Conservation (phyloP, 1,140 invertebrate species). For the Leptonema lineaticorne region DNA sequence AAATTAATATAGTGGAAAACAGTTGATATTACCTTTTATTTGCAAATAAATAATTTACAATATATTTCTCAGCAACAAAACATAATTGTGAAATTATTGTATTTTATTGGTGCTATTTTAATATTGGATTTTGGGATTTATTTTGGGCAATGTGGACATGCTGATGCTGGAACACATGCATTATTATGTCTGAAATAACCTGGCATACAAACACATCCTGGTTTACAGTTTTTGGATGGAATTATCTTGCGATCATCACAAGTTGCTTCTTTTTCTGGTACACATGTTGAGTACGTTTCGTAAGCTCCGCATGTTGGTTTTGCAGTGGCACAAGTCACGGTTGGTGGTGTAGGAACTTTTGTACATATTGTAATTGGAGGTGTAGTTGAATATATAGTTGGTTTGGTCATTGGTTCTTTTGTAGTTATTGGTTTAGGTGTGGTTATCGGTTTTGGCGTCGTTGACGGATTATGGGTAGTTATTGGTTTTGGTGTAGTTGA, state of each 20-base stretch:
- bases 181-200: background rate
- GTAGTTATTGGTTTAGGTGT: background rate
- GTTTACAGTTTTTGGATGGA: background rate
- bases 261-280: background rate
- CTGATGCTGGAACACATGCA: background rate
- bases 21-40: no score
- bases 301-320: background rate
- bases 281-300: background rate
- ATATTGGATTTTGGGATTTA: no score
- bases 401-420: background rate
- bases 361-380: no score
- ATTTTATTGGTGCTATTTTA: no score
- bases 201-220: background rate
- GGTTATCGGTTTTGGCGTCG: background rate
- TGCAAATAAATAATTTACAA: no score
- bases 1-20: no score
- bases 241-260: background rate
- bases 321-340: background rate
- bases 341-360: no score
- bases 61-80: no score
- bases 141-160: background rate
- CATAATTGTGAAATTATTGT: no score
- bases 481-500: no score
- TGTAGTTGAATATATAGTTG: background rate
- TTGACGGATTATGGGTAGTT: no score